Base-by-base conservation (phyloP, 2,113 vertebrate species). In the Larimichthys crocea region DNA sequence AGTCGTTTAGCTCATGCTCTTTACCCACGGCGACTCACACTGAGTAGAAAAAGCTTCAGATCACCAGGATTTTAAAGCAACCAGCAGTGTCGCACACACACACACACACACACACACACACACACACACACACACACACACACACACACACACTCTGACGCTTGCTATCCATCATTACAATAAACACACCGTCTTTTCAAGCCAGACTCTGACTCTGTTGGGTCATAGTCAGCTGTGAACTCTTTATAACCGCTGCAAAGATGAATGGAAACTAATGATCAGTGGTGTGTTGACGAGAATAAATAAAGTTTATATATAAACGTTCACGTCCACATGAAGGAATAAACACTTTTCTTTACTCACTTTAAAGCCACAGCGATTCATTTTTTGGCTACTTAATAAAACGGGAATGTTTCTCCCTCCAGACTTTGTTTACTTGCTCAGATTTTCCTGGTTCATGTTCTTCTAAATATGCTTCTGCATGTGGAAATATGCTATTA, bases 1-100 rank as follows among this genome's bases (percentile, higher is more conserved):
- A 80, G 53, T 64, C 22, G 31, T 84, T 83, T 56, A 55, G 46
- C n/a, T 64, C 65, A 78, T 63, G 74, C 74, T 84, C 53, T 71
- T 71, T 19, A 31, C 60, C 48, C 22, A 19, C 60, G 42, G 50
- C 22, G 22, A 68, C 65, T 75, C 75, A 64, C 19, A 26, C 62
- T 56, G 40, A 31, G 46, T 19, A 57, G 49, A 59, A 72, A 71
- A 81, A 74, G 40, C 78, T 78, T 31, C 29, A 56, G 22, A 65
- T 74, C 49, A 40, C 48, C 75, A 35, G 65, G 56, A 63, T 49
- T 67, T 74, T 48, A 15, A n/a, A 31, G 15, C 24, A 61, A 6
- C 5, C 69, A n/a, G n/a, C n/a, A n/a, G n/a, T n/a, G n/a, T n/a
- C 77, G 52, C 73, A 52, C 62, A 66, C 72, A 35, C 64, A n/a